Conservation (phyloP, 2,113 vertebrate genomes). For the Aspidoscelis tigris region DNA sequence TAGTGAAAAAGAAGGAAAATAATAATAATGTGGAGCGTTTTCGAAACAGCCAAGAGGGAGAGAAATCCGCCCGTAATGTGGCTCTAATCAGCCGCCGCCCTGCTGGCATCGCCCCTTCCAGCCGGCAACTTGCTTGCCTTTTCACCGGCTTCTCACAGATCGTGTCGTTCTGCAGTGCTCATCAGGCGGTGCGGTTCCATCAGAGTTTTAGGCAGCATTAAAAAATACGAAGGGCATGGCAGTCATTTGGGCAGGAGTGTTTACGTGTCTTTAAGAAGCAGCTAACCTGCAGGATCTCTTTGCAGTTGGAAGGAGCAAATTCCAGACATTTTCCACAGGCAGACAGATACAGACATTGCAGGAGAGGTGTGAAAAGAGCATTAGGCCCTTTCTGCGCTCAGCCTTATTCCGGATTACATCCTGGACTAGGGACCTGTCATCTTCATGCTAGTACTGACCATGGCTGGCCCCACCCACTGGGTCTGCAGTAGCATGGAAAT, state of each 20-base stretch:
- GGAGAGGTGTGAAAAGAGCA: not conserved
- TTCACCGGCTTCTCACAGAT: not conserved
- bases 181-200: conserved; percentile 27
- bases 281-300: not conserved
- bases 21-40: not conserved
- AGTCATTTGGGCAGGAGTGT: not conserved
- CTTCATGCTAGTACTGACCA: no score
- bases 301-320: not conserved
- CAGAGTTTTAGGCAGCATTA: conserved; percentile 3
- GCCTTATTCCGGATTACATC: no score
- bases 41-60: not conserved
- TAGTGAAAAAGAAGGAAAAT: not conserved
- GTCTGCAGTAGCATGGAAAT: no score
- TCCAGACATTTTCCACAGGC: not conserved
- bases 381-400: no score
- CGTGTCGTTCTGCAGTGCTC: conserved; percentile 15
- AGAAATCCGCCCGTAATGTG: not conserved
- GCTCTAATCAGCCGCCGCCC: conserved; percentile 18
- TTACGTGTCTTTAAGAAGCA: conserved; percentile 4
- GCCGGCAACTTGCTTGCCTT: conserved; percentile 7
- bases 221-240: not conserved
- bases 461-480: no score
- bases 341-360: not conserved
- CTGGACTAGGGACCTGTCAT: no score
- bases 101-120: not conserved